Evolutionary conservation across 2,113 vertebrate genomes (phyloP), one percentile per base, ranked within the genome.

Genomic region (Atractosteus spatula): DNA sequence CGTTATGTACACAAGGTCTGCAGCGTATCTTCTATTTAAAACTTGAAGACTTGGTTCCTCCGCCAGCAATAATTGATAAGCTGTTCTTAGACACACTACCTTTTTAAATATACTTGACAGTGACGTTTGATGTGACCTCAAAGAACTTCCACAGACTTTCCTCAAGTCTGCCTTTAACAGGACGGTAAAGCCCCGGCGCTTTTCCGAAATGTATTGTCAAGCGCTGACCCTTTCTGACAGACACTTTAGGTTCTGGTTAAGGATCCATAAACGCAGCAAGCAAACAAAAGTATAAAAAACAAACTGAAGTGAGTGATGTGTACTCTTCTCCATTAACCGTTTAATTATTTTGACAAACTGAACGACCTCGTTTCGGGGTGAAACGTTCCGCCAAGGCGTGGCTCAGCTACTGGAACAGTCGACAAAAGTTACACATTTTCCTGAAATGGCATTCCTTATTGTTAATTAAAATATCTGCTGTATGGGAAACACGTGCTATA

Each of bases 1-100:
- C 96, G 45, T 94, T 99, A 78, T 99, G 97, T 87, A 99, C 97
- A 47, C 97, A 99, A 89, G 97, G 97, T 83, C 93, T 99, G 83
- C 97, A 99, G 83, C 97, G 97, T 88, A 99, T 99, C 92, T 99
- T 99, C 93, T 99, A 99, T 92, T 91, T 99, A 89, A 99, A 99
- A 91, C 92, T 99, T 83, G 97, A 99, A 81, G 97, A 99, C 74
- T 93, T 99, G 87, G 97, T 99, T 84, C 97, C 97, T 71, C 97
- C 97, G n/a, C 97, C 97, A 79, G 96, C 97, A 92, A 99, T 99
- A 92, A 99, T 99, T 75, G 97, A 99, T 93, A 99, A 98, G 93
- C 95, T 98, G 77, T 99, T 98, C 55, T 93, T 99, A 89, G 97
- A 99, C 92, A 99, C 97, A 73, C 89, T 99, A 83, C 97, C 97